Evolutionary conservation across 2,113 vertebrate species (phyloP).

Genomic region (Enhydra lutris): DNA sequence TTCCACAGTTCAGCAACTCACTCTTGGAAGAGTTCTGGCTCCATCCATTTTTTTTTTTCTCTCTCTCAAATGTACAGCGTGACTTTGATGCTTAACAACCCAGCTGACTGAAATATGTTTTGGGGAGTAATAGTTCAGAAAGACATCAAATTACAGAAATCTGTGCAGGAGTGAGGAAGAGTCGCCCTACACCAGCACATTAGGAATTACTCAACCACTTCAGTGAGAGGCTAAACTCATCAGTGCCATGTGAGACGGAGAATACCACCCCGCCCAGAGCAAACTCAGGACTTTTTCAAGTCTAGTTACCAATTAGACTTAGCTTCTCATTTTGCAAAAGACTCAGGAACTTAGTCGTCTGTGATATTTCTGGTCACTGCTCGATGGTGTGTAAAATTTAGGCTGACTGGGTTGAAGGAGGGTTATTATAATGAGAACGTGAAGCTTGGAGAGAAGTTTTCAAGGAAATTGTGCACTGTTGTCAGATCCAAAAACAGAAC

Average conservation of each 20-base stretch:
- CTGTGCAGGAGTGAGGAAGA: not conserved
- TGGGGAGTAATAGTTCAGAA: not conserved
- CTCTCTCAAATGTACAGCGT: not conserved
- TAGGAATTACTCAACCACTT: not conserved
- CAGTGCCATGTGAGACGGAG: not conserved
- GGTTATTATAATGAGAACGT: not conserved
- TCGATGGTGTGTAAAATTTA: conserved; percentile 50
- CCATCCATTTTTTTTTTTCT: not conserved
- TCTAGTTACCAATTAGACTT: conserved; percentile 34
- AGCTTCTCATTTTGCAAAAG: conserved; percentile 54
- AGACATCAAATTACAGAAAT: not conserved
- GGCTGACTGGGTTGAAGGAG: conserved; percentile 30
- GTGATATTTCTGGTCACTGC: conserved; percentile 52
- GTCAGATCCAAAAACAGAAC: not conserved
- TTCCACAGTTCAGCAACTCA: not conserved
- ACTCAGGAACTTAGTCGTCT: conserved; percentile 69
- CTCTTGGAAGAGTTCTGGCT: not conserved
- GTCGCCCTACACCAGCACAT: accelerated
- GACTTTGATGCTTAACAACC: not conserved
- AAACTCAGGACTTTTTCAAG: conserved; percentile 46
- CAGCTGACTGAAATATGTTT: not conserved
- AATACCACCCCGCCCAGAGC: not conserved
- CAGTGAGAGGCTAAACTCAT: not conserved
- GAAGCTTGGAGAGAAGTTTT: not conserved
- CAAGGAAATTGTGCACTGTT: not conserved